These are phyloP conservation scores for Drosophila lacicola DNA, from an alignment of 2,888 invertebrate species.

Conservation along the genomic window DNA sequence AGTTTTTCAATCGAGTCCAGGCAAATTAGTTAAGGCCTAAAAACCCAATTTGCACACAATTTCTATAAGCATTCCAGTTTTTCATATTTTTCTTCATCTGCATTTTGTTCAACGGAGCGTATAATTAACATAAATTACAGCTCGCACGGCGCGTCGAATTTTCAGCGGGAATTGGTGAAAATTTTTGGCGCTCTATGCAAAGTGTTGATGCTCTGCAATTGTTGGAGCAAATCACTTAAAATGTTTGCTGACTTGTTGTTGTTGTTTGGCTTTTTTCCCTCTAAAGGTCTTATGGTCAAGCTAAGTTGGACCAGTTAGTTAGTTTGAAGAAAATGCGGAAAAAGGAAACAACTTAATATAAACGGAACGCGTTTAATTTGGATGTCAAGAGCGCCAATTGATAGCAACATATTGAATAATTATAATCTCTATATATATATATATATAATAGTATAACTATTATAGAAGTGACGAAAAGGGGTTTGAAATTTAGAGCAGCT, in stretches of 20 bases:
- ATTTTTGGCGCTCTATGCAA: not conserved
- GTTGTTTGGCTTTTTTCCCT: constrained; percentile 2
- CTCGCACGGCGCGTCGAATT: constrained; percentile 40
- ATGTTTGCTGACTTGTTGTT: not conserved
- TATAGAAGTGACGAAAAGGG: no score
- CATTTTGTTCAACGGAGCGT: constrained; percentile 65
- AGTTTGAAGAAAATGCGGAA: not conserved
- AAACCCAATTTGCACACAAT: constrained; percentile 54
- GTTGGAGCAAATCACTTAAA: constrained; percentile 11
- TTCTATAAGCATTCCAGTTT: constrained; percentile 34
- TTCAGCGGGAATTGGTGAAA: constrained; percentile 27
- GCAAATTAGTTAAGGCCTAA: constrained; percentile 29
- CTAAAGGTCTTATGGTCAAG: constrained; percentile 15
- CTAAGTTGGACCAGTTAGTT: constrained; percentile 4
- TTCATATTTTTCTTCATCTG: constrained; percentile 15
- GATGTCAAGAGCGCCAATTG: no score
- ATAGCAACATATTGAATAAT: no score
- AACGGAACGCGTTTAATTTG: no score
- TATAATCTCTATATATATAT: no score
- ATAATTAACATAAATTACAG: constrained; percentile 65
- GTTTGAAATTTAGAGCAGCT: no score
- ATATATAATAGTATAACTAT: no score
- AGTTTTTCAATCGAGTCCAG: constrained; percentile 31
- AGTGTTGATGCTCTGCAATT: constrained; percentile 13
- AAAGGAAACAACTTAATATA: not conserved